Evolutionary conservation across 2,113 vertebrate genomes (phyloP), one percentile per base, ranked within the genome.

Genomic region (Sus scrofa): DNA sequence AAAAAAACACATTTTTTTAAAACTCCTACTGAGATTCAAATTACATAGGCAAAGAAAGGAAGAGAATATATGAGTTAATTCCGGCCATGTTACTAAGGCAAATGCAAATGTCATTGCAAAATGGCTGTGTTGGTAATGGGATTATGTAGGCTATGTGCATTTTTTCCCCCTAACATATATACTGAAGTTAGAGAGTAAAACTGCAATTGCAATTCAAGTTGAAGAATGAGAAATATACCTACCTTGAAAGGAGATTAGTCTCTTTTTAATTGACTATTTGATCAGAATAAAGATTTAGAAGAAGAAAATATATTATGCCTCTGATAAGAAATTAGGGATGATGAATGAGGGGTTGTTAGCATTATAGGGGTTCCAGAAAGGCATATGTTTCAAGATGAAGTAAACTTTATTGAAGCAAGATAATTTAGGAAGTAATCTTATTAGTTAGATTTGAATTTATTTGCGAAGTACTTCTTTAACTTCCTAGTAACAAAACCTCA

Each of bases 241-340:
- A 86, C 63, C 75, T 85, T 15, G 44, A 89, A 87, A 92, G 60
- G 94, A 96, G 93, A 97, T 95, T 75, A 89, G 96, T 95, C 77
- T 86, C 54, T 96, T 34, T 94, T 97, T 97, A 97, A 97, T 95
- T 95, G 93, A 91, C 83, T 95, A 75, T 93, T 91, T 95, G 91
- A 95, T 97, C 89, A 96, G 74, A 95, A 92, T 92, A 96, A 94
- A 96, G 97, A 96, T 97, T 96, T 97, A 87, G 95, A 96, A 83
- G 95, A 93, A 91, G 70, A 95, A 94, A 97, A 95, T 95, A 74
- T 44, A 95, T 83, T 77, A 92, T 73, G 30, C 7, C 14, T 92
- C 63, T 95, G 86, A 84, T 95, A 96, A 97, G 75, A 77, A 96
- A 97, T 95, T 97, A 96, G 52, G 32, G 19, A 82, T 95, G 96